These are phyloP conservation scores for Pangasius macronema DNA, from an alignment of 2,797 vertebrate species.

Conservation along the genomic window DNA sequence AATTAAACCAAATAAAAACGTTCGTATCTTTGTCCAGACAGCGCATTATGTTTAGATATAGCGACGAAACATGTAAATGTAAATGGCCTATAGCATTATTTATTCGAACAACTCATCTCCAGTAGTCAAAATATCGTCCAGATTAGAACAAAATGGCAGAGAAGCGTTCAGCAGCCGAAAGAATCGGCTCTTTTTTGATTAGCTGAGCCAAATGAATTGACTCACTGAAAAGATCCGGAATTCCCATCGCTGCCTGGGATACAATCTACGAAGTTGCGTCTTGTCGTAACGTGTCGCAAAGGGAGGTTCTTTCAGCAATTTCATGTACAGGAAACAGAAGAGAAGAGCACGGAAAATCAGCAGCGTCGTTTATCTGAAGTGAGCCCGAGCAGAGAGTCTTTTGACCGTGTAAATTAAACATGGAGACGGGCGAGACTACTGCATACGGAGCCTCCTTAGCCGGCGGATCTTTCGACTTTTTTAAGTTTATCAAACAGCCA, in stretches of 20 bases:
- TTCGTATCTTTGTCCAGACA: not conserved
- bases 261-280: not conserved
- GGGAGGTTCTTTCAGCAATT: not conserved
- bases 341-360: not conserved
- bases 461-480: slow-evolving; percentile 70
- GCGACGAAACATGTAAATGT: not conserved
- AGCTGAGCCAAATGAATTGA: not conserved
- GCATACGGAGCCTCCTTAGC: slow-evolving; percentile 73
- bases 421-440: slow-evolving; percentile 63
- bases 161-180: not conserved
- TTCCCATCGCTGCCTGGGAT: not conserved
- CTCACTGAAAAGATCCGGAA: not conserved
- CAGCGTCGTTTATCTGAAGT: not conserved
- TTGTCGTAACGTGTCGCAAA: not conserved
- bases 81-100: not conserved
- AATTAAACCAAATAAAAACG: not conserved
- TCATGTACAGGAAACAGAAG: not conserved
- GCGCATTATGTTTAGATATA: not conserved
- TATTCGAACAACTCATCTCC: not conserved
- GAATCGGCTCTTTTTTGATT: not conserved
- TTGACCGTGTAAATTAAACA: slow-evolving; percentile 56
- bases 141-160: not conserved
- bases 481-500: slow-evolving; percentile 74
- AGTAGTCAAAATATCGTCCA: not conserved
- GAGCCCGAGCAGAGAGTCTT: not conserved